Evolutionary conservation across 2,113 vertebrate species (phyloP), one percentile per base, ranked within the genome.

Genomic region (Chloropsis cyanopogon): DNA sequence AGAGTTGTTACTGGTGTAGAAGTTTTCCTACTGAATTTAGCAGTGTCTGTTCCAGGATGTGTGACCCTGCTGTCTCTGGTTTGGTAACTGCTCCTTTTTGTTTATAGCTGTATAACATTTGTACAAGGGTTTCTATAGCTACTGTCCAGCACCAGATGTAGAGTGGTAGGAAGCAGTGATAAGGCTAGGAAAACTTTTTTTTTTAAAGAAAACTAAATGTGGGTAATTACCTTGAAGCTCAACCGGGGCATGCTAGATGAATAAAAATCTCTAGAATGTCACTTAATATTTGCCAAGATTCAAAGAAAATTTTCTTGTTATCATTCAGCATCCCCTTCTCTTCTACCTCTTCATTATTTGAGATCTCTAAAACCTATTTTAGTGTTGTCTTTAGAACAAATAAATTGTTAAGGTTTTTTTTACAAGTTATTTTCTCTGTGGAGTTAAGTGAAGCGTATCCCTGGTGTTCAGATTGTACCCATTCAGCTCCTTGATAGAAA

Each of bases 91-190:
- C 73, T 95, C 8, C 11, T 46, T 89, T 88, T 79, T 98, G 95
- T 98, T 98, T 97, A 94, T 96, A 96, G 93, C 92, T 97, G 82
- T 96, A 12, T 92, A 92, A 95, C 69, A 37, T 94, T 42, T 94
- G 81, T 83, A 75, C 95, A 96, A 95, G 96, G 92, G 93, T 97
- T 97, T 98, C 95, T 97, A 20, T 96, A 97, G 96, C 97, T 97
- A 89, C 97, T 97, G 96, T 96, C 84, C 87, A 96, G 88, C 73
- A 90, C 95, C 97, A 97, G 96, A 95, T 96, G 95, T 70, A 82
- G 85, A 94, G 94, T 88, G 90, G 93, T 96, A 93, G 86, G 75
- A 95, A 97, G 92, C 90, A 94, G 80, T 97, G 96, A 97, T 97
- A 97, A 97, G 76, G 63, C 63, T 90, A 93, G 68, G 52, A 97